Evolutionary conservation across 2,797 vertebrate species (phyloP).

Genomic region (Podargus strigoides): DNA sequence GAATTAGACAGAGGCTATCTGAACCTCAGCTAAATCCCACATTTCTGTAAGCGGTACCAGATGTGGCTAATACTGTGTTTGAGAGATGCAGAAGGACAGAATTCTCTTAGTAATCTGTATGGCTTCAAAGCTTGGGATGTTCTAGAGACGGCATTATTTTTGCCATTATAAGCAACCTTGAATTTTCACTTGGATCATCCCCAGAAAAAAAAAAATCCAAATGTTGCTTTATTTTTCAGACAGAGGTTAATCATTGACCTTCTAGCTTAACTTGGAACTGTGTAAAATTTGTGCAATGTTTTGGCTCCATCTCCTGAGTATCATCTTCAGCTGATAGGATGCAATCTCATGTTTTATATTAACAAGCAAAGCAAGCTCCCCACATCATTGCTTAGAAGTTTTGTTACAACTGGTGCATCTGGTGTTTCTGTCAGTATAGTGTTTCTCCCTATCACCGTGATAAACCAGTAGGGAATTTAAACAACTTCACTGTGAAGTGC

Average conservation of each 20-base stretch:
- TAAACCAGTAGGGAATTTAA: not conserved
- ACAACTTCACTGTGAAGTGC: not conserved
- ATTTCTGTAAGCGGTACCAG: not conserved
- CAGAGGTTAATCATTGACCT: slow-evolving; percentile 29
- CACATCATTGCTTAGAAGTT: not conserved
- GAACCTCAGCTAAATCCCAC: not conserved
- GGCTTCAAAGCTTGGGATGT: not conserved
- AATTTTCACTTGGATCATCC: not conserved
- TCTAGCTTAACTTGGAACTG: not conserved
- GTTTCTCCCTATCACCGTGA: not conserved
- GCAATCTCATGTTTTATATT: not conserved
- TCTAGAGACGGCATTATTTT: not conserved
- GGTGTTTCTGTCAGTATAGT: not conserved
- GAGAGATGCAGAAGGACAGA: not conserved
- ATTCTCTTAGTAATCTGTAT: not conserved
- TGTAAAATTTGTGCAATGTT: not conserved
- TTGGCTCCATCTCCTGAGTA: slow-evolving; percentile 2
- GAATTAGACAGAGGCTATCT: not conserved
- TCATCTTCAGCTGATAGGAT: not conserved
- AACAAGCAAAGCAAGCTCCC: not conserved
- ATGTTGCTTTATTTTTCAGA: not conserved
- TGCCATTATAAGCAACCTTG: not conserved
- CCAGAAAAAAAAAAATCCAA: not conserved
- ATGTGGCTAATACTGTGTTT: not conserved
- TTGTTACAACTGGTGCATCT: not conserved